Percentiles rank a stretch among this genome's conserved stretches.
These are phyloP conservation scores for Nasua narica DNA, from an alignment of 2,797 vertebrate species.

Conservation along the genomic window DNA sequence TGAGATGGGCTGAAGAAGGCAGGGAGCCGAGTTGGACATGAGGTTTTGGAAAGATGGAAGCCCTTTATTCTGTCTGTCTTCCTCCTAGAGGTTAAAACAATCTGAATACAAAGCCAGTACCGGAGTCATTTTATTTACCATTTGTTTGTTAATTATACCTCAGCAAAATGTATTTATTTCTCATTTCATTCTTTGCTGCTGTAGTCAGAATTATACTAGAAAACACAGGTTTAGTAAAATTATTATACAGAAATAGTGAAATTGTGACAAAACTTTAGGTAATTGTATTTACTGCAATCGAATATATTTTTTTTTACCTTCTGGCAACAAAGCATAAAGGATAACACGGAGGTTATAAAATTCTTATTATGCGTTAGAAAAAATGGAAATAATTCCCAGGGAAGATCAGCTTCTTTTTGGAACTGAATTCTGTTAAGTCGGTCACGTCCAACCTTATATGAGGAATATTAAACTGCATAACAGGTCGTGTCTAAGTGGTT, in stretches of 20 bases:
- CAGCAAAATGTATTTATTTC: not conserved
- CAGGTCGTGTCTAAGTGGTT: not conserved
- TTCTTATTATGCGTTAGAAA: constrained; percentile 31
- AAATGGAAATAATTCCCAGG: constrained; percentile 5
- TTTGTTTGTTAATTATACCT: constrained; percentile 2
- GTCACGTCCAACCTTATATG: not conserved
- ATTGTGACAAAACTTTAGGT: constrained; percentile 37
- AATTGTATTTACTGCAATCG: not conserved
- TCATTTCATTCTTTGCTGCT: constrained; percentile 39
- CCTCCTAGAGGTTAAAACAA: not conserved
- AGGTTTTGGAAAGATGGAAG: not conserved
- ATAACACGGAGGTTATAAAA: not conserved
- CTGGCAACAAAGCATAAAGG: constrained; percentile 38
- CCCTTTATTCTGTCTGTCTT: not conserved
- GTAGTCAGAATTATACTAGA: not conserved
- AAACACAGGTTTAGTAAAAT: constrained; percentile 52
- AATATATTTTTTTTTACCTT: constrained; percentile 33
- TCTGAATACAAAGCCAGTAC: not conserved
- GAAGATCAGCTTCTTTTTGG: constrained; percentile 14
- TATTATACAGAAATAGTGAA: constrained; percentile 36
- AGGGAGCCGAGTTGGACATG: not conserved
- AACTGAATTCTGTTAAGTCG: not conserved
- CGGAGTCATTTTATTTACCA: not conserved
- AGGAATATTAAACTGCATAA: not conserved
- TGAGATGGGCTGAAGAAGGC: not conserved